A percentile compares a stretch with the other conserved stretches of the same genome.
phyloP scores from a whole-genome alignment of 1,140 invertebrate genomes.

The Musca domestica region DNA sequence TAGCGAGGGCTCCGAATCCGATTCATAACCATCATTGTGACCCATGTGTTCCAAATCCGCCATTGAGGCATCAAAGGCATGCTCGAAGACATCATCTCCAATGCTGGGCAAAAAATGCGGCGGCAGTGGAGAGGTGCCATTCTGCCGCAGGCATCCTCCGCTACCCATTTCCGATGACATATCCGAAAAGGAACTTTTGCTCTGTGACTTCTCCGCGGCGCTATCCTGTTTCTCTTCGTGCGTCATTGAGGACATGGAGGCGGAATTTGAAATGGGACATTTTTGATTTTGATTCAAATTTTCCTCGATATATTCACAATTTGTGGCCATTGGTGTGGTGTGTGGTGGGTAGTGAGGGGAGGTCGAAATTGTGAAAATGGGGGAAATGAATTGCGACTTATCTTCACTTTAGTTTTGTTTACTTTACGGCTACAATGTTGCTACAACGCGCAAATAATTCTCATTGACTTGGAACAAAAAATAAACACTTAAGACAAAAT shows the following conservation, averaged over 20 bases:
- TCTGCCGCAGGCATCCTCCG: neutral
- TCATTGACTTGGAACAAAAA: neutral
- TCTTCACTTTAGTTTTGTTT: no score
- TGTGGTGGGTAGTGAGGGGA: neutral
- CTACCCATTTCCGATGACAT: slow-evolving; percentile 1
- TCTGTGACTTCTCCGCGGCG: slow-evolving; percentile 3
- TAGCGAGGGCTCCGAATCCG: slow-evolving; percentile 38
- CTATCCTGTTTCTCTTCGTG: slow-evolving; percentile 30
- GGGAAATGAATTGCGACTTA: neutral
- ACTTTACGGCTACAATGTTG: neutral
- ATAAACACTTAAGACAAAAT: neutral
- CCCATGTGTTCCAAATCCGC: slow-evolving; percentile 42
- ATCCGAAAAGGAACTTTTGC: slow-evolving; percentile 23
- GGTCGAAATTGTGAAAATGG: neutral
- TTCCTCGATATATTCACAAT: slow-evolving; percentile 43
- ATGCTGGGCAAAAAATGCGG: neutral
- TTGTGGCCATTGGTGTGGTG: slow-evolving; percentile 42
- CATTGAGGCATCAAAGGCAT: slow-evolving; percentile 50
- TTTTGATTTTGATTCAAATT: slow-evolving; percentile 27
- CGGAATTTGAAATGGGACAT: slow-evolving; percentile 17
- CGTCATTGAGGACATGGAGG: slow-evolving; percentile 27
- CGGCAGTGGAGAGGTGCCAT: neutral
- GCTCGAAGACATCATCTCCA: slow-evolving; percentile 43
- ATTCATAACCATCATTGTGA: slow-evolving; percentile 44
- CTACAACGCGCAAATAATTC: neutral